These are phyloP conservation scores for Steinernema khuongi DNA, from an alignment of 1,140 invertebrate species.

Conservation along the genomic window DNA sequence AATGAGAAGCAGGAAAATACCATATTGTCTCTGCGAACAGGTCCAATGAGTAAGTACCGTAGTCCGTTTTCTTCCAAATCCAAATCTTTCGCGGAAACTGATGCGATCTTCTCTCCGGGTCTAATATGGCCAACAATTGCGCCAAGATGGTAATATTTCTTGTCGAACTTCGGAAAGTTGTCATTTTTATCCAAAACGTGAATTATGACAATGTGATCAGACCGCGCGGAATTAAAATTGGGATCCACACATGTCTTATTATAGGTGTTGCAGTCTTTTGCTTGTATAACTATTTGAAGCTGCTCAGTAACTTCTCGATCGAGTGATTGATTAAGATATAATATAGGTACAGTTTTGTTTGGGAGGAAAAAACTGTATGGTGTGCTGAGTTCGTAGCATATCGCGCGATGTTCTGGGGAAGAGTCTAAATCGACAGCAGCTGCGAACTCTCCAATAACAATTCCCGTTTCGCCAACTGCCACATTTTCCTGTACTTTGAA, in stretches of 20 bases:
- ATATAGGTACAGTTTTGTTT: slow-evolving; percentile 24
- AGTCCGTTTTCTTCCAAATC: slow-evolving; percentile 28
- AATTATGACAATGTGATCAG: slow-evolving; percentile 19
- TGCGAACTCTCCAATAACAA: slow-evolving; percentile 22
- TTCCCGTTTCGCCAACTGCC: slow-evolving; percentile 22
- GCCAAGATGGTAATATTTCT: slow-evolving; percentile 20
- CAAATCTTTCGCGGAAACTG: slow-evolving; percentile 22
- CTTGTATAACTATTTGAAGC: slow-evolving; percentile 22
- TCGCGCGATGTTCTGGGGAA: slow-evolving; percentile 26
- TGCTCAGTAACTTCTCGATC: slow-evolving; percentile 28
- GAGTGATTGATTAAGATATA: slow-evolving; percentile 29
- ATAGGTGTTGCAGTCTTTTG: not conserved
- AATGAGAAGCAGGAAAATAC: slow-evolving; percentile 3
- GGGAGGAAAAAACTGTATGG: slow-evolving; percentile 28
- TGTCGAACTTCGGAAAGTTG: slow-evolving; percentile 29
- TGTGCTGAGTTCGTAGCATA: slow-evolving; percentile 24
- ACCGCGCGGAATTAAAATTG: slow-evolving; percentile 24
- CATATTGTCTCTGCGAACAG: not conserved
- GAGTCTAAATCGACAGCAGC: slow-evolving; percentile 30
- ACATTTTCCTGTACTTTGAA: slow-evolving; percentile 22
- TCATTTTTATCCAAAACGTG: slow-evolving; percentile 28
- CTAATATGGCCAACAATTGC: slow-evolving; percentile 20
- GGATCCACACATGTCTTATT: not conserved
- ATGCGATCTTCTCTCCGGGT: slow-evolving; percentile 24
- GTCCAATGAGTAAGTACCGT: slow-evolving; percentile 25